Base-by-base conservation (phyloP, 2,113 vertebrate genomes). In the Serilophus lunatus region DNA sequence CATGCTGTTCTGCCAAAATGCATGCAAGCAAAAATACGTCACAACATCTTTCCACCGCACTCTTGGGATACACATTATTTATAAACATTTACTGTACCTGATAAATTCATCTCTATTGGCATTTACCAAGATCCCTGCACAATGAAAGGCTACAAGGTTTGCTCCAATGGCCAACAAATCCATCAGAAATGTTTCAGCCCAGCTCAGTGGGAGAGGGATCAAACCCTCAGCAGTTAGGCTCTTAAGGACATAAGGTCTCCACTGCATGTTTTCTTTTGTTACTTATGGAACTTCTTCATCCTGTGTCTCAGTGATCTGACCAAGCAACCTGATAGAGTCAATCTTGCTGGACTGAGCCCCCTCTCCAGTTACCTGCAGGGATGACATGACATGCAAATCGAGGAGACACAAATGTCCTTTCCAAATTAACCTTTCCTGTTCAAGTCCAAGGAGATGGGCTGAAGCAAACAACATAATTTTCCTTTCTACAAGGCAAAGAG, bases 351-450 rank as follows among this genome's bases (percentile, higher is more conserved):
- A 51, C 80, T 29, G 28, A 82, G 70, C 51, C 81, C 88, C 76
- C 80, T 97, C 96, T 96, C 95, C 92, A 90, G 92, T 96, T 96
- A 96, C 94, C 18, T 71, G 9, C 15, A 5, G 50, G 84, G 96
- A 97, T 97, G 96, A 95, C 56, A 59, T 95, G 93, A 94, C 91
- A 85, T 72, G 93, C 91, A 96, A 96, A 89, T 93, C 90, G 96
- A 96, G 95, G 84, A 93, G 95, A 91, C 72, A 79, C 65, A 64
- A 93, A 92, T 76, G 71, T 69, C 76, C 82, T 94, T 96, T 95
- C 89, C 80, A 95, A 91, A 93, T 95, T 95, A 95, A 83, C 84
- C 57, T 87, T 83, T 81, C 90, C 35, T 1, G 0, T 82, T 87
- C n/a, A 47, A 69, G 72, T 50, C 26, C 82, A 74, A 47, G 28